These are phyloP conservation scores for Crotalus adamanteus DNA, from an alignment of 2,797 vertebrate genomes.

Conservation along the genomic window DNA sequence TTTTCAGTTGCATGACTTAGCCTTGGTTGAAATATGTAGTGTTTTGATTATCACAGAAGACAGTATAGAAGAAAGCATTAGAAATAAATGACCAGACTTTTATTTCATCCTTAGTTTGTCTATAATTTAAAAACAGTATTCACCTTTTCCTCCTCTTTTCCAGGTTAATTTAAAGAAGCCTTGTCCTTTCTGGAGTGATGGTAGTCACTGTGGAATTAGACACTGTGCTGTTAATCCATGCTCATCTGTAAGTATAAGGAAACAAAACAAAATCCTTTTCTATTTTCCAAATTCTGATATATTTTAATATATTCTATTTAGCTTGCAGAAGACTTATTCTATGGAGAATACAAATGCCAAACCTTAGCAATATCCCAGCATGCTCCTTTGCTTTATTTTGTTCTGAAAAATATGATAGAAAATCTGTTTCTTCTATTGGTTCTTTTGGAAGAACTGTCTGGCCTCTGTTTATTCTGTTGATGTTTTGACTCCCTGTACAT, in stretches of 20 bases:
- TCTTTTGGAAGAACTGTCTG: neutral
- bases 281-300: neutral
- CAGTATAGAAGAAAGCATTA: neutral
- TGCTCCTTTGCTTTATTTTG: accelerated
- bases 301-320: neutral
- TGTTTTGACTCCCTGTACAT: neutral
- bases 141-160: neutral
- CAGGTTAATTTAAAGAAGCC: conserved; percentile 90
- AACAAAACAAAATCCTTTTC: neutral
- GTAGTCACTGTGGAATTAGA: conserved; percentile 81
- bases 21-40: accelerated
- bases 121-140: neutral
- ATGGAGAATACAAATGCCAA: neutral
- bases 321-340: neutral
- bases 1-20: neutral
- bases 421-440: neutral
- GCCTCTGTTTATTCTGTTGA: neutral
- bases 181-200: conserved; percentile 88
- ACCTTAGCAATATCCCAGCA: no score
- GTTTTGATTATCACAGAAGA: neutral
- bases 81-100: neutral
- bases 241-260: conserved; percentile 77
- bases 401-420: neutral
- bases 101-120: neutral
- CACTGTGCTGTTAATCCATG: conserved; percentile 89